Evolutionary conservation across 2,797 vertebrate genomes (phyloP).

Genomic region (Thamnophis elegans): DNA sequence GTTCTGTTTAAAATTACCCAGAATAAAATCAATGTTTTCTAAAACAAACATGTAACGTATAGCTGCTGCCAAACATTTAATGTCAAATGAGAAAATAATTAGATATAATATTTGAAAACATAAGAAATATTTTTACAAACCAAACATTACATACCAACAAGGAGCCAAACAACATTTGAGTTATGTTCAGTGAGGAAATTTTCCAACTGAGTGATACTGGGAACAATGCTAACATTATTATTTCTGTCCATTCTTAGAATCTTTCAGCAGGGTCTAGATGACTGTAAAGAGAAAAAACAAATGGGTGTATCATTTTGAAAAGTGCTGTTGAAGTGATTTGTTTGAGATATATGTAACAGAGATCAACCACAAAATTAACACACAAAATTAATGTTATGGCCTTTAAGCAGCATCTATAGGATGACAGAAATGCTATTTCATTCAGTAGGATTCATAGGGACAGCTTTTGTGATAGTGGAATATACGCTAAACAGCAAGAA

Average conservation of each 20-base stretch:
- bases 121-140: conserved; percentile 7
- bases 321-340: background rate
- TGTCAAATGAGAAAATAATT: background rate
- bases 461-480: background rate
- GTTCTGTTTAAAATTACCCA: background rate
- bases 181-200: conserved; percentile 89
- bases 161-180: conserved; percentile 96
- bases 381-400: background rate
- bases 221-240: conserved; percentile 83
- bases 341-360: background rate
- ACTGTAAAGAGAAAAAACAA: conserved; percentile 41
- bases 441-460: background rate
- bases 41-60: background rate
- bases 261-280: conserved; percentile 51
- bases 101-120: background rate
- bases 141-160: conserved; percentile 85
- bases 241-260: conserved; percentile 86
- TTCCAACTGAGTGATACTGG: conserved; percentile 85
- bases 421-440: background rate
- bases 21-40: background rate
- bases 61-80: background rate
- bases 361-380: background rate
- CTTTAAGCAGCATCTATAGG: background rate
- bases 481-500: background rate
- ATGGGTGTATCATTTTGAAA: background rate